These are phyloP conservation scores for Amniataba percoides DNA, from an alignment of 2,797 vertebrate species.

Conservation along the genomic window DNA sequence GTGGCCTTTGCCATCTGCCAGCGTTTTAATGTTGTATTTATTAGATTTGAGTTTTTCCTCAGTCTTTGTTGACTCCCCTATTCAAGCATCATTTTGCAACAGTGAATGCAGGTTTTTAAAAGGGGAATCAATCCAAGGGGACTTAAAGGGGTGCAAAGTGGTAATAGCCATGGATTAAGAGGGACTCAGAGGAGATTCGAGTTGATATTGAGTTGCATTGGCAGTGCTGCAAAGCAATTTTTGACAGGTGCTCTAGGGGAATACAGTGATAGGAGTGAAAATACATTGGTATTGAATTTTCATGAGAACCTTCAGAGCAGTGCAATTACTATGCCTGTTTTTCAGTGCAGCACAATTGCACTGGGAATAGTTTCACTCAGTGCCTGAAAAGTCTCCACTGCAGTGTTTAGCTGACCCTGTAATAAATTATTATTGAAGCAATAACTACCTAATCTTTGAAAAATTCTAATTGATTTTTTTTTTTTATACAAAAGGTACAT, in stretches of 20 bases:
- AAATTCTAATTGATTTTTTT: conserved; percentile 5
- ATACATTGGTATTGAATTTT: conserved; percentile 74
- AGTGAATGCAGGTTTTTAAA: conserved; percentile 25
- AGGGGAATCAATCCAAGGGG: conserved; percentile 51
- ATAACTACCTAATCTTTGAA: neutral
- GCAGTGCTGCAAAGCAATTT: conserved; percentile 62
- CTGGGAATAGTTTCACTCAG: conserved; percentile 46
- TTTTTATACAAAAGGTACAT: neutral
- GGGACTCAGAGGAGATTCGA: conserved; percentile 58
- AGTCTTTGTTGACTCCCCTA: conserved; percentile 16
- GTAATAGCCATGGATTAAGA: conserved; percentile 70
- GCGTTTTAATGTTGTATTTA: neutral
- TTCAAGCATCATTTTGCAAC: conserved; percentile 27
- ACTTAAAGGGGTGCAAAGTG: conserved; percentile 49
- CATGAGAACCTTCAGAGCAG: conserved; percentile 60
- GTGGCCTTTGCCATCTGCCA: neutral
- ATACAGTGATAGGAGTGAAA: conserved; percentile 56
- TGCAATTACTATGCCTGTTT: conserved; percentile 66
- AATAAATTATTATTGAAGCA: neutral
- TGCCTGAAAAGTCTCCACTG: conserved; percentile 2
- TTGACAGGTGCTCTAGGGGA: conserved; percentile 71
- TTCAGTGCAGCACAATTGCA: conserved; percentile 42
- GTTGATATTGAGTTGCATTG: conserved; percentile 64
- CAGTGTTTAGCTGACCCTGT: conserved; percentile 18
- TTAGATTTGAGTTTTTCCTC: neutral